Evolutionary conservation across 2,113 vertebrate genomes (phyloP).

Genomic region (Paraplagusia blochii): DNA sequence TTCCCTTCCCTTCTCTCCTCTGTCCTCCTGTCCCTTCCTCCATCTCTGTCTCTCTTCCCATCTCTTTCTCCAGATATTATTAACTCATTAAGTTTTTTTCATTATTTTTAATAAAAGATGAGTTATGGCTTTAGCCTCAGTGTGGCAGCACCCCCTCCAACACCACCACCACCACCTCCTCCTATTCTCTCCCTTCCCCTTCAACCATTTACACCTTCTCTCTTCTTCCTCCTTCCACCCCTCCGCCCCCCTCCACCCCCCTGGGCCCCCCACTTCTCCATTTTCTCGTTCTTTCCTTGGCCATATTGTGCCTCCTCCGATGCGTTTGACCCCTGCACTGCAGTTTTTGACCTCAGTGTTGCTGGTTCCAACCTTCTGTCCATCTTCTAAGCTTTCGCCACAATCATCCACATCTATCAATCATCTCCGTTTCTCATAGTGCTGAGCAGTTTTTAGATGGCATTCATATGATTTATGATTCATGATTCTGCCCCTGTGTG

Average conservation of each 20-base stretch:
- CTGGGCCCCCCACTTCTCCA: not conserved
- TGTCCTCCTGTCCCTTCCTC: conserved; percentile 65
- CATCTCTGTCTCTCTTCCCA: conserved; percentile 58
- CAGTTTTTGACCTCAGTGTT: conserved; percentile 49
- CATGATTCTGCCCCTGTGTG: conserved; percentile 53
- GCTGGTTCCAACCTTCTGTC: conserved; percentile 64
- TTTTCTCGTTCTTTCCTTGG: conserved; percentile 37
- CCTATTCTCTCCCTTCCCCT: conserved; percentile 17
- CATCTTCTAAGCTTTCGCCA: conserved; percentile 57
- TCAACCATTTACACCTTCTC: conserved; percentile 2
- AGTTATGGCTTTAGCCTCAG: conserved; percentile 76
- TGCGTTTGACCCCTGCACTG: conserved; percentile 65
- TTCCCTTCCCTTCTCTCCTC: conserved; percentile 31
- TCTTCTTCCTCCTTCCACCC: conserved; percentile 32
- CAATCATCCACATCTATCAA: conserved; percentile 59
- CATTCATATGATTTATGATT: conserved; percentile 76
- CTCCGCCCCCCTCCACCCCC: conserved; percentile 14
- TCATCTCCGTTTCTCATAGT: conserved; percentile 67
- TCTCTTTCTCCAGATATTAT: conserved; percentile 74
- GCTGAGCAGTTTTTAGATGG: conserved; percentile 69
- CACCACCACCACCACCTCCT: conserved; percentile 12
- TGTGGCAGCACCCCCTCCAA: conserved; percentile 54
- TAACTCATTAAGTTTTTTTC: conserved; percentile 78
- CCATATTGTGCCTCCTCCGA: conserved; percentile 61
- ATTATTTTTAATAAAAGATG: conserved; percentile 80